Conservation (phyloP, 2,797 vertebrate species). For the Myotis pilosus region DNA sequence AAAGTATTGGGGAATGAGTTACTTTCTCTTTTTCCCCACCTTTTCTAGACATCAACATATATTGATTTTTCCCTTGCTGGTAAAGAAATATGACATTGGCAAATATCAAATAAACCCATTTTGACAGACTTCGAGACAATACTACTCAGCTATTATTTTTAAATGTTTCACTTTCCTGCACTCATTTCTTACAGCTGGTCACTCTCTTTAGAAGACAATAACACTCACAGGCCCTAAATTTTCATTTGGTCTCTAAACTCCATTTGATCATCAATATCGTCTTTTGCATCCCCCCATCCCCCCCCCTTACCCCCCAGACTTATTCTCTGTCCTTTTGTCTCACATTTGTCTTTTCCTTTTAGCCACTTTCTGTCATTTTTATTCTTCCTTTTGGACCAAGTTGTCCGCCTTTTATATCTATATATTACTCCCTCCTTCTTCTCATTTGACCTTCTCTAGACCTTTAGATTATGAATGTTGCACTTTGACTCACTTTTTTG, state of each 20-base stretch:
- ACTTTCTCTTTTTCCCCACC: neutral
- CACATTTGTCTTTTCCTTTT: conserved; percentile 55
- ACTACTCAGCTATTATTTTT: neutral
- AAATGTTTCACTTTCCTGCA: conserved; percentile 11
- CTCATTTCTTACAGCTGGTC: neutral
- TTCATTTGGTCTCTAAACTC: neutral
- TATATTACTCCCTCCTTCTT: neutral
- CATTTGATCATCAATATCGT: neutral
- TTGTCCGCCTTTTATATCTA: conserved; percentile 54
- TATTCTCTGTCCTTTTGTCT: conserved; percentile 58
- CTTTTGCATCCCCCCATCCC: neutral
- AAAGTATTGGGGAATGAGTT: neutral
- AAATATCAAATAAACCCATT: conserved; percentile 17
- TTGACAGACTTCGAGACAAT: conserved; percentile 7
- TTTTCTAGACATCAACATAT: conserved; percentile 30
- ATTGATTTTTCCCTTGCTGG: neutral
- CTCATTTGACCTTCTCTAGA: neutral
- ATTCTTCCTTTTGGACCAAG: neutral
- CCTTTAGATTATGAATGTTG: neutral
- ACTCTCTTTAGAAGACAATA: neutral
- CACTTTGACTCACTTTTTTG: conserved; percentile 16
- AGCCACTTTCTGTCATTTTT: conserved; percentile 53
- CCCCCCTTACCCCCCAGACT: neutral
- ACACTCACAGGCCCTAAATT: neutral
- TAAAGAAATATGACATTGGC: conserved; percentile 26